Base-by-base conservation (phyloP, 2,113 vertebrate genomes). In the Corynorhinus townsendii region DNA sequence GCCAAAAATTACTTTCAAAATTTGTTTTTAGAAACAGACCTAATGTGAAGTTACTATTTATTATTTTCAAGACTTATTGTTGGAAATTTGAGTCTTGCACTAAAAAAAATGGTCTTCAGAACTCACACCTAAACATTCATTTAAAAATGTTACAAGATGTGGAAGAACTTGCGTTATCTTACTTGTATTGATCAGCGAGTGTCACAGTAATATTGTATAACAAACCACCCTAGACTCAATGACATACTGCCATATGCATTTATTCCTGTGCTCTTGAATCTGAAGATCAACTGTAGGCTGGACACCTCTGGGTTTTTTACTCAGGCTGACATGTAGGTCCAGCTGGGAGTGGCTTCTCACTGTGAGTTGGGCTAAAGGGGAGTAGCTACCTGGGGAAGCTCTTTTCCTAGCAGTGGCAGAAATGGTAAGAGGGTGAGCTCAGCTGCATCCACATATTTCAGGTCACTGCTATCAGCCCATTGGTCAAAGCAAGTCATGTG, bases 31-130 rank as follows among this genome's bases (percentile, higher is more conserved):
- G 86, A 94, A 77, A 77, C 52, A 94, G 49, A 45, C 11, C 19
- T 64, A 30, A 83, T 79, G 9, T 75, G 24, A 59, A 59, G 56
- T 59, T 79, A 52, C 24, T 69, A 17, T 73, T 90, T 95, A 71
- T 92, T 93, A 69, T 64, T 93, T 94, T 90, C 38, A 95, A 81
- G 81, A 87, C 24, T 80, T 49, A 72, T 71, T 96, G 83, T 59
- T 96, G 26, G 72, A 75, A 87, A 77, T 88, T 81, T 92, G 30
- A 89, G 62, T 91, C 28, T 90, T 87, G 1, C 4, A 59, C 38
- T 59, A 28, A 75, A 79, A 96, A 95, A 75, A 35, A 75, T 69
- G 59, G 72, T 83, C 68, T 95, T 89, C 33, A 89, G 35, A 85
- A 38, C 10, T 11, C 40, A 72, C 8, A 72, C 49, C 19, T 86